Evolutionary conservation across 2,113 vertebrate genomes (phyloP).

Genomic region (Eurystomus gularis): DNA sequence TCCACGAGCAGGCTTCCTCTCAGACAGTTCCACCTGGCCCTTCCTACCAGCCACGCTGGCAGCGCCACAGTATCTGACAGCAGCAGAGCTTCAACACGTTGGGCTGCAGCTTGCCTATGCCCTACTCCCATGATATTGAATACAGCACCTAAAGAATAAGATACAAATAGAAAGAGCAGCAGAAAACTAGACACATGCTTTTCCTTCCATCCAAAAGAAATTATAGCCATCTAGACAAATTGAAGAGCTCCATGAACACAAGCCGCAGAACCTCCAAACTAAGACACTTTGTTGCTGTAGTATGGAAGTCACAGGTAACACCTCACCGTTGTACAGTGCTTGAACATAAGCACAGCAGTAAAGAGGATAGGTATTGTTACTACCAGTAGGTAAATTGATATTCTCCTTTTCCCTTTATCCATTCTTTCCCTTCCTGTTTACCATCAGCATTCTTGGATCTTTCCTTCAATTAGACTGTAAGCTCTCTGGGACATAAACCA

Average conservation of each 20-base stretch:
- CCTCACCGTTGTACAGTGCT: neutral
- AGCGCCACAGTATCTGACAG: neutral
- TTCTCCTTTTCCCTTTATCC: neutral
- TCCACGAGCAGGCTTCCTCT: neutral
- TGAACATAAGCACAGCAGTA: neutral
- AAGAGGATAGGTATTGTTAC: neutral
- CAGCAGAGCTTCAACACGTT: fast-evolving
- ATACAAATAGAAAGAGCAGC: neutral
- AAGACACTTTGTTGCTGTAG: neutral
- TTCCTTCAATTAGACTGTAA: slow-evolving; percentile 15
- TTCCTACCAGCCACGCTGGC: neutral
- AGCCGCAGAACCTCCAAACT: neutral
- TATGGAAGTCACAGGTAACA: fast-evolving
- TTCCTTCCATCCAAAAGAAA: neutral
- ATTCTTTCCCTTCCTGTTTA: neutral
- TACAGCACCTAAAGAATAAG: neutral
- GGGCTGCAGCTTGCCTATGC: neutral
- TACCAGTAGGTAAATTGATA: neutral
- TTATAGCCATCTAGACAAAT: neutral
- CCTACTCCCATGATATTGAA: neutral
- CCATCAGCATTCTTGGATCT: slow-evolving; percentile 19
- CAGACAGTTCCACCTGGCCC: neutral
- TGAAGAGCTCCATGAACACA: neutral
- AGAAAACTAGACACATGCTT: neutral
- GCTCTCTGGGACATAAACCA: slow-evolving; percentile 39